Conservation (phyloP, 2,888 invertebrate species). For the Hartigia nigra region DNA sequence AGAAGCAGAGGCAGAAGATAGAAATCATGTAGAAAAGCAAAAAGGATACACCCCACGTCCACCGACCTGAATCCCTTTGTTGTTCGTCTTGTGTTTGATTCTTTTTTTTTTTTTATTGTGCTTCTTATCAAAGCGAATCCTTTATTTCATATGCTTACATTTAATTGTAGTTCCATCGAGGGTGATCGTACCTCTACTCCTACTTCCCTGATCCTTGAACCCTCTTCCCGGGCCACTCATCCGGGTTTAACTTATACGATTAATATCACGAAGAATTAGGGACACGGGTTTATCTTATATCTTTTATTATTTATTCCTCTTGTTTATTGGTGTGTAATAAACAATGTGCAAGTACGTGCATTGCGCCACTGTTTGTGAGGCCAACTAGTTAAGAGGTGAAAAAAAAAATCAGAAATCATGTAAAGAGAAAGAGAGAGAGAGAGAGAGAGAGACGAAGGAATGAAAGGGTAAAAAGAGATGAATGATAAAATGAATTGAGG, state of each 20-base stretch:
- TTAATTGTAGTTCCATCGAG: background rate
- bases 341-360: conserved; percentile 39
- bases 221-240: background rate
- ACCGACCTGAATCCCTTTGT: background rate
- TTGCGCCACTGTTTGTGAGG: conserved; percentile 51
- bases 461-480: conserved; percentile 15
- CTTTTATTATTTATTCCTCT: conserved; percentile 41
- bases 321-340: conserved; percentile 40
- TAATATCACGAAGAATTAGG: background rate
- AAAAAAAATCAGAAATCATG: conserved; percentile 19
- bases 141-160: background rate
- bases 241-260: background rate
- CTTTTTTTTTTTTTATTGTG: background rate
- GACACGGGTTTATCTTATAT: conserved; percentile 19
- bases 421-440: conserved; percentile 22
- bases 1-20: background rate
- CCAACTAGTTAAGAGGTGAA: conserved; percentile 59
- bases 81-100: background rate
- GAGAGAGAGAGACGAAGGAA: conserved; percentile 27
- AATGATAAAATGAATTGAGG: background rate
- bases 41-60: background rate
- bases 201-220: background rate
- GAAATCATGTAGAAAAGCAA: background rate
- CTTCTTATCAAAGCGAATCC: background rate
- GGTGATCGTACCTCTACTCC: background rate